Percentiles rank a stretch among this genome's conserved stretches.
Conservation (phyloP, 2,113 vertebrate species). For the Bubo scandiacus region DNA sequence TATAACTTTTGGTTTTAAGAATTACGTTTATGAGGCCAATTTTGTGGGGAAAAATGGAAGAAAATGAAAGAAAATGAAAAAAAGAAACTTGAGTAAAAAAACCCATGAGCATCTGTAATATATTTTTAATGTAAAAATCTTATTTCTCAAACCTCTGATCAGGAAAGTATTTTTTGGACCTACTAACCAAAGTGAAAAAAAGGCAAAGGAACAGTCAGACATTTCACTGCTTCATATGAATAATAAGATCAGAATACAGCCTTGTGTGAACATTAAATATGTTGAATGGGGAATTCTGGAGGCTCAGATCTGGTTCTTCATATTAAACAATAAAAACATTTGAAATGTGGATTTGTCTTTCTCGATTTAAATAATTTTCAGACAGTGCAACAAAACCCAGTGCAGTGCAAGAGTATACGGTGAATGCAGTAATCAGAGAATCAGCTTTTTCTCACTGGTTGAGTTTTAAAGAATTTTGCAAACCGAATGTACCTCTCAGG, state of each 20-base stretch:
- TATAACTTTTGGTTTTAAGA: neutral
- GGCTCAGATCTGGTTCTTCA: neutral
- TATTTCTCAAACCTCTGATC: neutral
- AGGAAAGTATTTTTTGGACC: neutral
- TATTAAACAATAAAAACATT: neutral
- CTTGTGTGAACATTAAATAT: neutral
- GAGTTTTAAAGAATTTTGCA: neutral
- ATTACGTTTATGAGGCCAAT: neutral
- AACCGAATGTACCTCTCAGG: neutral
- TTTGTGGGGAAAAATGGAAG: neutral
- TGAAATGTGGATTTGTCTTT: neutral
- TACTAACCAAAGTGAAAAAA: neutral
- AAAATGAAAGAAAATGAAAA: neutral
- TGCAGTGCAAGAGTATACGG: neutral
- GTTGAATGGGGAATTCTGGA: neutral
- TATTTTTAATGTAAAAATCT: neutral
- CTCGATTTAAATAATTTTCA: neutral
- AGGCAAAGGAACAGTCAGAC: neutral
- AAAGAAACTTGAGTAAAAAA: neutral
- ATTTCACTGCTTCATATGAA: neutral
- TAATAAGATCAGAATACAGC: neutral
- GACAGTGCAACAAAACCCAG: neutral
- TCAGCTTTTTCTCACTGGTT: neutral
- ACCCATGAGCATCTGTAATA: rapidly evolving
- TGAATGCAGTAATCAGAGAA: neutral